Conservation (phyloP, 2,888 invertebrate species). For the Cerastoderma edule region DNA sequence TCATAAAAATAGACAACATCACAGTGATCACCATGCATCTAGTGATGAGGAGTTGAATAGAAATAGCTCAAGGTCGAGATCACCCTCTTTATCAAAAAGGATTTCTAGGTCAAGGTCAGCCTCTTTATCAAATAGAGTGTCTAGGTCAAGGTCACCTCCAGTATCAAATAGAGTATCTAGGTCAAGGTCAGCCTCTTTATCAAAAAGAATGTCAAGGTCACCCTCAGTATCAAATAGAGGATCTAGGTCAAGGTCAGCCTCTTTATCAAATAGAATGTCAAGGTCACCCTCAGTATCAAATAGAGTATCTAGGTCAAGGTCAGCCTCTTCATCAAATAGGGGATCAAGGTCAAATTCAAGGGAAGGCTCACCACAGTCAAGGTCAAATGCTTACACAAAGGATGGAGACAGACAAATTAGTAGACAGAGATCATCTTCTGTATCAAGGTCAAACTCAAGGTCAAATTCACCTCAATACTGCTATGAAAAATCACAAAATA, state of each 20-base stretch:
- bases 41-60: no score
- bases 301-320: background rate
- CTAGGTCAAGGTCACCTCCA: no score
- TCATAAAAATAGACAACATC: background rate
- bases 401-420: background rate
- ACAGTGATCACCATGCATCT: no score
- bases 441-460: constrained; percentile 3
- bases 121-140: background rate
- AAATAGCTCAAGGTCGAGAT: no score
- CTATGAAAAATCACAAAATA: background rate
- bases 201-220: constrained; percentile 13
- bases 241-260: constrained; percentile 5
- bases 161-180: background rate
- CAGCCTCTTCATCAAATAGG: background rate
- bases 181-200: background rate
- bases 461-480: background rate
- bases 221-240: background rate
- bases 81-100: background rate
- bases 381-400: background rate
- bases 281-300: background rate
- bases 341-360: constrained; percentile 15
- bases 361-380: no score
- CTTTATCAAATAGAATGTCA: background rate
- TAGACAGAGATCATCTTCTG: background rate
- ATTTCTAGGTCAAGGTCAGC: constrained; percentile 1